A percentile compares a stretch with the other conserved stretches of the same genome.
Conservation (phyloP, 1,140 invertebrate species). For the Zaprionus capensis region DNA sequence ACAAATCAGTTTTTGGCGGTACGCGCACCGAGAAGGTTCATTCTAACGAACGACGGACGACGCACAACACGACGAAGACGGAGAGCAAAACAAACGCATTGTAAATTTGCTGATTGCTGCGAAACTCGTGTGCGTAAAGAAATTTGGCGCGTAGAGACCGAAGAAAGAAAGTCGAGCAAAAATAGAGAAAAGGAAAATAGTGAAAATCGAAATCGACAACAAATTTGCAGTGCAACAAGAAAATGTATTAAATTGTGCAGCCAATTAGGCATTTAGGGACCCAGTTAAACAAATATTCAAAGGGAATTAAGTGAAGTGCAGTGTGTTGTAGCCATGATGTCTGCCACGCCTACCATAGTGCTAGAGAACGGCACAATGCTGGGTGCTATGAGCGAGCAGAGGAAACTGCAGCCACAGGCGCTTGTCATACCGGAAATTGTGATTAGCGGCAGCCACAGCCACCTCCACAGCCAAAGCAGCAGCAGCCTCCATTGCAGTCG, state of each 20-base stretch:
- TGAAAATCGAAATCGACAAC: slow-evolving; percentile 19
- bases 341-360: slow-evolving; percentile 46
- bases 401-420: slow-evolving; percentile 15
- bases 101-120: slow-evolving; percentile 28
- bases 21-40: slow-evolving; percentile 60
- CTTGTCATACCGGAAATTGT: neutral
- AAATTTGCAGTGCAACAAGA: slow-evolving; percentile 19
- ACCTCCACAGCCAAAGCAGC: slow-evolving; percentile 58
- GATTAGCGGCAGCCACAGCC: slow-evolving; percentile 18
- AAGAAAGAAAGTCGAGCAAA: slow-evolving; percentile 40
- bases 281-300: neutral
- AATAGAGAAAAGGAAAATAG: slow-evolving; percentile 5
- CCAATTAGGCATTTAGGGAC: slow-evolving; percentile 11
- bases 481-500: slow-evolving; percentile 49
- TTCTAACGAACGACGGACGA: neutral
- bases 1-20: slow-evolving; percentile 80
- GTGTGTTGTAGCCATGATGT: slow-evolving; percentile 37
- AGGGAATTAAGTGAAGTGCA: slow-evolving; percentile 10
- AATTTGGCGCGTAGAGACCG: slow-evolving; percentile 29
- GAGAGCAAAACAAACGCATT: slow-evolving; percentile 5
- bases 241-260: slow-evolving; percentile 43
- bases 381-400: slow-evolving; percentile 59
- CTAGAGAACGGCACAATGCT: slow-evolving; percentile 79
- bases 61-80: neutral
- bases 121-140: slow-evolving; percentile 39